Percentiles rank a stretch among this genome's conserved stretches.
Conservation (phyloP, 2,797 vertebrate species). For the Ficedula albicollis region DNA sequence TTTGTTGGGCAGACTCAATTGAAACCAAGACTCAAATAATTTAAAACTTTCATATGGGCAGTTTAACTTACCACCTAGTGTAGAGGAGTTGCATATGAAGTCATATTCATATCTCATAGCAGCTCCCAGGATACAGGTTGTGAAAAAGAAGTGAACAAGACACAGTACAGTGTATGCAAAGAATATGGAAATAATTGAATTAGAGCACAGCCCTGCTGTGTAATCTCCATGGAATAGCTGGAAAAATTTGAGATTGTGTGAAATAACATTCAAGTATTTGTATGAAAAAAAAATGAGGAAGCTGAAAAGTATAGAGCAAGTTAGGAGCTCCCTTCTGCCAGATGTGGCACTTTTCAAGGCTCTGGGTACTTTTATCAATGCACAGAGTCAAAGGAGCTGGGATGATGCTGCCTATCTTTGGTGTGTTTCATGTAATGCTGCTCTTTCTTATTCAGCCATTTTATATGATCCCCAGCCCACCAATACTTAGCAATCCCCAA, state of each 20-base stretch:
- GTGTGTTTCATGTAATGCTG: accelerated
- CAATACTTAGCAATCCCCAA: background rate
- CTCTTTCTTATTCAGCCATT: background rate
- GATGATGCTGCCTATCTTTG: background rate
- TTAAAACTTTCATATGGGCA: background rate
- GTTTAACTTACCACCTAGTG: background rate
- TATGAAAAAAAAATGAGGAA: background rate
- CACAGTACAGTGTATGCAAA: background rate
- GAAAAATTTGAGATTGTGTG: background rate
- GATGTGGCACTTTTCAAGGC: background rate
- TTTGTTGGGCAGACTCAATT: background rate
- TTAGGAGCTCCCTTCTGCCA: background rate
- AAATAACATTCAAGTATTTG: background rate
- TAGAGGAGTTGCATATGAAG: background rate
- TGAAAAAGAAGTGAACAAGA: background rate
- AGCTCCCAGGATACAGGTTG: background rate
- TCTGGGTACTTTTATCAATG: background rate
- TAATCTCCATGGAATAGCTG: background rate
- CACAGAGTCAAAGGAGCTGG: background rate
- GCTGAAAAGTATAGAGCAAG: background rate
- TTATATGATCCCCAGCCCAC: background rate
- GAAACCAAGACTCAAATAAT: slow-evolving; percentile 35
- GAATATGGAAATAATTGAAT: background rate
- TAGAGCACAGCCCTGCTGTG: background rate
- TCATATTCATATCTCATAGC: background rate